Evolutionary conservation across 2,797 vertebrate species (phyloP), one percentile per base, ranked within the genome.

Genomic region (Lepus oiostolus): DNA sequence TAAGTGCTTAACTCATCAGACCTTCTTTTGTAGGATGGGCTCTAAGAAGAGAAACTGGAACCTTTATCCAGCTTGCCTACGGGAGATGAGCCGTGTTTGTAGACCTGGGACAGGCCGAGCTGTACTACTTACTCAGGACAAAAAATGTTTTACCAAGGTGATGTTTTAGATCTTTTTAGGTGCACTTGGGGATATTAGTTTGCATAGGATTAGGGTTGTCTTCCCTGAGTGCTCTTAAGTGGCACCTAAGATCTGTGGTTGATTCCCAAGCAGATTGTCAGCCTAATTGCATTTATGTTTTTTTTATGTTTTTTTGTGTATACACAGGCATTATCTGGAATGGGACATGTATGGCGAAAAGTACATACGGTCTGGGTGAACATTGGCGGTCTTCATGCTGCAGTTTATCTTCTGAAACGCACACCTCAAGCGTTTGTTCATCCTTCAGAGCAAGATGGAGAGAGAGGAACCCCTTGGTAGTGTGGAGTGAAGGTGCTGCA

Each of bases 1-100:
- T 72, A 91, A 65, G 63, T 85, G 50, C 58, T 91, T 93, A 74
- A 88, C n/a, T 87, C 32, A 85, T 28, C 26, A 12, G 4, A 82
- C 21, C 35, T 75, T 91, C 52, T 95, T 42, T 95, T 97, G 24
- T 94, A 99, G 99, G 97, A 99, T 99, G 97, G 99, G 99, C 60
- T 99, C 99, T 0, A 99, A 98, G 97, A 99, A 99, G 98, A 99
- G 99, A 98, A 99, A 99, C 98, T 99, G 99, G 99, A 99, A 99
- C 96, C 98, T 99, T 47, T 99, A 99, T 92, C 99, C 99, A 0
- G 98, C 99, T 35, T 99, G 99, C 97, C 98, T 99, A n/a, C 98
- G 97, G 96, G 99, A 99, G 98, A 99, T 99, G 99, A 99, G 99
- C 74, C 99, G 99, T 12, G 99, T 99, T 93, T 99, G 99, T 97